phyloP scores from a whole-genome alignment of 2,888 invertebrate genomes.

The Cremastinae sp. region DNA sequence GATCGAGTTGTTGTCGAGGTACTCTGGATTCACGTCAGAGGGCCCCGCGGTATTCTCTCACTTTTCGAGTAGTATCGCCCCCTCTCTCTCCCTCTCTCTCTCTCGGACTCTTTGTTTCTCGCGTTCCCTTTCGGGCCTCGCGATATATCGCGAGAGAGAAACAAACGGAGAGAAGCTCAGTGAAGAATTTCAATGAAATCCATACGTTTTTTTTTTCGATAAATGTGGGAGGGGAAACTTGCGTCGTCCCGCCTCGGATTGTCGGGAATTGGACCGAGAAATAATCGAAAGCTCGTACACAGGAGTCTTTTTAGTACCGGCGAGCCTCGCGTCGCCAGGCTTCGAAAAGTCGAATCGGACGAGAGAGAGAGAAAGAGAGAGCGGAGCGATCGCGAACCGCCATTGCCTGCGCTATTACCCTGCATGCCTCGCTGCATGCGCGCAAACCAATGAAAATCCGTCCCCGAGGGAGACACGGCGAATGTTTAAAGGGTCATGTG shows the following conservation, averaged over 20 bases:
- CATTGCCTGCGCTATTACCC: conserved; percentile 12
- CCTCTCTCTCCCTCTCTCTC: not conserved
- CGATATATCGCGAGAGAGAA: not conserved
- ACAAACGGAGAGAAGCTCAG: not conserved
- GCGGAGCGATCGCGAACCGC: conserved; percentile 2
- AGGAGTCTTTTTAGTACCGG: too few species aligned
- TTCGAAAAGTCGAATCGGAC: too few species aligned
- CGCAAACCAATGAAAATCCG: conserved; percentile 3
- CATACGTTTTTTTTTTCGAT: not conserved
- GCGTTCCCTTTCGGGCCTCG: not conserved
- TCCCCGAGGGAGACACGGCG: conserved; percentile 1
- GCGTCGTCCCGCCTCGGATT: too few species aligned
- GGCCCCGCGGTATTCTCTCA: conserved; percentile 15
- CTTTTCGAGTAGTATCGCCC: not conserved
- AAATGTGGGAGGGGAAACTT: too few species aligned
- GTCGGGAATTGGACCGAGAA: too few species aligned
- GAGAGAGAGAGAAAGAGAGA: not conserved
- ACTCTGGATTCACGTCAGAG: conserved; percentile 37
- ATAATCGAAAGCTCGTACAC: too few species aligned
- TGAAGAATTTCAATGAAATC: not conserved
- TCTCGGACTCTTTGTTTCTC: not conserved
- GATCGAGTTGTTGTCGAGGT: conserved; percentile 14
- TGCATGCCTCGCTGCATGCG: conserved; percentile 8
- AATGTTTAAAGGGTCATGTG: conserved; percentile 22
- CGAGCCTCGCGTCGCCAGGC: too few species aligned